Conservation (phyloP, 1,140 invertebrate genomes). For the Rhynchophorus ferrugineus region DNA sequence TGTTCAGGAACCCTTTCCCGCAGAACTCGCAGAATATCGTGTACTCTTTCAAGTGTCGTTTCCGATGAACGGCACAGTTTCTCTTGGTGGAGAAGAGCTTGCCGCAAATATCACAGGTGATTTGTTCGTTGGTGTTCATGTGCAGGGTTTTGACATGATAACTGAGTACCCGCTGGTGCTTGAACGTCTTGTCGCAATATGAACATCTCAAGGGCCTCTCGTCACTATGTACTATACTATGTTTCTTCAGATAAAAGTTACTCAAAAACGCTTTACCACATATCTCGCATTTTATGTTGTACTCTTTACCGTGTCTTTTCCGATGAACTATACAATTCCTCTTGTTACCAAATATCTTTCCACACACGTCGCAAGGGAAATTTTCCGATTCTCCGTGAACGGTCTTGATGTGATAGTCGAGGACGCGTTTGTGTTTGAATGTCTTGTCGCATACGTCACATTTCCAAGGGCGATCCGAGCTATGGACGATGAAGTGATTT, state of each 20-base stretch:
- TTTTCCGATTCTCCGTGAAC: slow-evolving; percentile 15
- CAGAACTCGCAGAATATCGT: slow-evolving; percentile 27
- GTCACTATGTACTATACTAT: slow-evolving; percentile 40
- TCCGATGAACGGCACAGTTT: slow-evolving; percentile 55
- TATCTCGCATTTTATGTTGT: slow-evolving; percentile 23
- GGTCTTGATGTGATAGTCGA: slow-evolving; percentile 21
- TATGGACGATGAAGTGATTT: slow-evolving; percentile 40
- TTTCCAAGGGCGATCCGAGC: slow-evolving; percentile 41
- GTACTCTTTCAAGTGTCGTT: slow-evolving; percentile 50
- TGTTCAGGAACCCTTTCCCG: slow-evolving; percentile 27
- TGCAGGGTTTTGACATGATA: slow-evolving; percentile 19
- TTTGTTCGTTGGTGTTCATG: neutral
- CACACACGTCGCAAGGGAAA: slow-evolving; percentile 19
- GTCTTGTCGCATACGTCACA: slow-evolving; percentile 44
- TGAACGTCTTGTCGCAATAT: slow-evolving; percentile 56
- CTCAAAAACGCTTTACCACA: slow-evolving; percentile 24
- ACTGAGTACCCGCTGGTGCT: slow-evolving; percentile 17
- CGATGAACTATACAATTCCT: slow-evolving; percentile 26
- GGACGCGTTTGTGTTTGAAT: slow-evolving; percentile 43
- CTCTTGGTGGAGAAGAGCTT: slow-evolving; percentile 61
- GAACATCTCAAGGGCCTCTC: slow-evolving; percentile 47
- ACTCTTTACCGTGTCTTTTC: slow-evolving; percentile 16
- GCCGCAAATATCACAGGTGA: slow-evolving; percentile 34
- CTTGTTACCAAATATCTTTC: slow-evolving; percentile 20
- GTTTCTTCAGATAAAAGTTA: slow-evolving; percentile 16